Percentiles rank a stretch among this genome's conserved stretches.
phyloP scores from a whole-genome alignment of 1,140 invertebrate species.

The Orussus abietinus region DNA sequence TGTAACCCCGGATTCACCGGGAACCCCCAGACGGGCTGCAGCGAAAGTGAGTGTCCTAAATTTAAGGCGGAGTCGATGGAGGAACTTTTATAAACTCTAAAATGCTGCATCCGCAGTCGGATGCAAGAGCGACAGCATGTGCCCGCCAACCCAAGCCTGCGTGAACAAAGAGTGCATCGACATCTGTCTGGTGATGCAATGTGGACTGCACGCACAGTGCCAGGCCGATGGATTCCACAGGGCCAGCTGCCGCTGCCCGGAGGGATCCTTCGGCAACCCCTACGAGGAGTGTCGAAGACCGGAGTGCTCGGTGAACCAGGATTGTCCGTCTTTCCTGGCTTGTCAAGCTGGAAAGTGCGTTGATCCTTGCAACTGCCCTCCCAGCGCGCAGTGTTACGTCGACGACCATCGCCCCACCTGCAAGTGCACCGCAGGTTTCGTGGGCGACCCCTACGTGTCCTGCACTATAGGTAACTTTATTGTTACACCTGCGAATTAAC shows the following conservation, averaged over 20 bases:
- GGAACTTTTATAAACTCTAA: too few species aligned
- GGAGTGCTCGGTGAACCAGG: constrained; percentile 69
- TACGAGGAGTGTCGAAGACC: constrained; percentile 70
- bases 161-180: constrained; percentile 79
- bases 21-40: constrained; percentile 76
- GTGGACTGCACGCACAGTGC: constrained; percentile 79
- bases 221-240: constrained; percentile 65
- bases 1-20: constrained; percentile 82
- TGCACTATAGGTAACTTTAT: constrained; percentile 59
- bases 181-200: constrained; percentile 74
- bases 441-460: constrained; percentile 68
- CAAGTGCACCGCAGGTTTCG: constrained; percentile 76
- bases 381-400: constrained; percentile 72
- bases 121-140: constrained; percentile 81
- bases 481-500: background rate
- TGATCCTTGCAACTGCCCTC: constrained; percentile 73
- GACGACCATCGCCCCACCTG: constrained; percentile 73
- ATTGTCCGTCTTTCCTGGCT: constrained; percentile 71
- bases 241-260: constrained; percentile 75
- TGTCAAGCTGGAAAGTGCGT: constrained; percentile 73
- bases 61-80: constrained; percentile 8
- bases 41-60: constrained; percentile 60
- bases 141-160: constrained; percentile 76
- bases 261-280: constrained; percentile 72
- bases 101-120: constrained; percentile 70